Percentiles rank a stretch among this genome's conserved stretches.
Evolutionary conservation across 2,888 invertebrate genomes (phyloP).

Genomic region (Melinaea marsaeus): DNA sequence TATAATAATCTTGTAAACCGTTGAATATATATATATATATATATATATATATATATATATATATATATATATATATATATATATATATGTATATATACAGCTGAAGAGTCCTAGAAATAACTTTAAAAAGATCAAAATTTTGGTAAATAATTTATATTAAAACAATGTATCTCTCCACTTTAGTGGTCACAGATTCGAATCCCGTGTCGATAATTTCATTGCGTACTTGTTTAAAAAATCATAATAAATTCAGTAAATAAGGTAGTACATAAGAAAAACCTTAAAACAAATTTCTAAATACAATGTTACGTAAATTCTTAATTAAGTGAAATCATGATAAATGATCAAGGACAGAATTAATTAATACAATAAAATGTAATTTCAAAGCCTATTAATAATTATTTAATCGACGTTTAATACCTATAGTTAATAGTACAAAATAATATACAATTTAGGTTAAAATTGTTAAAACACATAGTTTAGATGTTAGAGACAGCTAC

Average conservation of each 20-base stretch:
- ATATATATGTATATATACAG: too few species aligned
- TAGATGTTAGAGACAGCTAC: not conserved
- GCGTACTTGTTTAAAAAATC: not conserved
- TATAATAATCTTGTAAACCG: not conserved
- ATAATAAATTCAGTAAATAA: not conserved
- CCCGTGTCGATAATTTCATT: too few species aligned
- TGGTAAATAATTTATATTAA: too few species aligned
- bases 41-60: too few species aligned
- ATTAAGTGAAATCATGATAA: not conserved
- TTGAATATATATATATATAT: too few species aligned
- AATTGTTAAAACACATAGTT: too few species aligned
- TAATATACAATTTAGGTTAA: not conserved
- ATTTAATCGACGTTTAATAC: not conserved
- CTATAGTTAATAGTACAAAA: not conserved
- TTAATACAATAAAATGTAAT: not conserved
- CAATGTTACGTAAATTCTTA: not conserved
- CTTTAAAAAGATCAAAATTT: too few species aligned
- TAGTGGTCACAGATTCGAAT: too few species aligned
- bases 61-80: too few species aligned
- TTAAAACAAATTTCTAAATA: not conserved
- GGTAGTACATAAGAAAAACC: not conserved
- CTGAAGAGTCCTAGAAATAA: too few species aligned
- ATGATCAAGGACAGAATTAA: not conserved
- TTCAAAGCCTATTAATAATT: not conserved
- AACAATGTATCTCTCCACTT: too few species aligned